phyloP scores from a whole-genome alignment of 2,888 invertebrate species.

The Tipula helvola region DNA sequence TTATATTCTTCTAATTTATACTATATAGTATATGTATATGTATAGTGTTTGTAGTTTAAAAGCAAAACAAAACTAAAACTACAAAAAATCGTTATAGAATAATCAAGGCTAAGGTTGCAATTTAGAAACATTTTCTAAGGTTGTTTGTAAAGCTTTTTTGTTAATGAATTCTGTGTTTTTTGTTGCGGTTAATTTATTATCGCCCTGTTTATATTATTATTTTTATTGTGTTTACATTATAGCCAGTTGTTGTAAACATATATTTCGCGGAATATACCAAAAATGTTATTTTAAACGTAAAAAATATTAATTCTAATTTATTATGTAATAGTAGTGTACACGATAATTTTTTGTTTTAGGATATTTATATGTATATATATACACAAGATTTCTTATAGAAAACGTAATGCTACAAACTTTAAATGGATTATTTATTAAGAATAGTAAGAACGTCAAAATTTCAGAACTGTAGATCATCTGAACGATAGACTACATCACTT shows the following conservation, averaged over 20 bases:
- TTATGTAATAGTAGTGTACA: too few relatives aligned
- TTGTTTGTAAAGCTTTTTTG: not conserved
- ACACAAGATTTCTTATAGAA: too few relatives aligned
- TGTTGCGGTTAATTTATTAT: not conserved
- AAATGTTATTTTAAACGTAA: too few relatives aligned
- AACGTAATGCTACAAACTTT: too few relatives aligned
- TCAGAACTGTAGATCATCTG: too few relatives aligned
- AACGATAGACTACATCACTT: too few relatives aligned
- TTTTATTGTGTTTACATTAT: not conserved
- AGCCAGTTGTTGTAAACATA: not conserved
- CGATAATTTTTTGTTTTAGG: too few relatives aligned
- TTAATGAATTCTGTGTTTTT: not conserved
- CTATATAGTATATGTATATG: not conserved
- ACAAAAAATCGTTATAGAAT: not conserved
- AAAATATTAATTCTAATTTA: too few relatives aligned
- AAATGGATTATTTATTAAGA: too few relatives aligned
- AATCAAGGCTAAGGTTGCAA: constrained; percentile 4
- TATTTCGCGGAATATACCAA: not conserved
- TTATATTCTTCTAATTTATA: not conserved
- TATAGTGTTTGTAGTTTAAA: not conserved
- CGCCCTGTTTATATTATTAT: not conserved
- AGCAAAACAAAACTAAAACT: not conserved
- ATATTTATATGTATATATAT: too few relatives aligned
- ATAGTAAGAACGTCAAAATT: too few relatives aligned
- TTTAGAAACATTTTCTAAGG: not conserved